Base-by-base conservation (phyloP, 2,888 invertebrate species). In the Drosophila hamatofila region DNA sequence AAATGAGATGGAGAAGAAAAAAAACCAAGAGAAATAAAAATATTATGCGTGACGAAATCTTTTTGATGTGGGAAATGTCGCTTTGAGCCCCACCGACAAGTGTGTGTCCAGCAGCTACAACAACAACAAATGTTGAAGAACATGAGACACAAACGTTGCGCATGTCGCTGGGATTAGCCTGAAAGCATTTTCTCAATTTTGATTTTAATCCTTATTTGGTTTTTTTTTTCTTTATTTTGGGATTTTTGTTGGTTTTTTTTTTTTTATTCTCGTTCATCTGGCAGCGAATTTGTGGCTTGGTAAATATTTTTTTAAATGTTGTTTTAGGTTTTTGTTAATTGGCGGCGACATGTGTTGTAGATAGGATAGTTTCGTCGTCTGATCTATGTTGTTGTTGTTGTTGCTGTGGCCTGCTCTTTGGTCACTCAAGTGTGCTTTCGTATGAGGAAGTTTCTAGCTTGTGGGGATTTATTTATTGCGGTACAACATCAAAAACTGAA, bases 21-120 rank as follows among this genome's bases (percentile, higher is more conserved):
- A 42, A 21, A 42, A 46, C n/a, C n/a, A 46, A 12, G 12, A 72
- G 55, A 42, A 59, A 60, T 42, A 63, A 76, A 85, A 77, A 78
- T 69, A 84, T 80, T 79, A 78, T 79, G 84, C 88, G 89, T 90
- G 89, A 88, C 90, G 90, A 88, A 90, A 90, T 88, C 88, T 81
- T 89, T 85, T 87, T 89, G 88, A 89, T 89, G 87, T 90, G 90
- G 90, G 90, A 90, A 90, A 89, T 81, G 89, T 89, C 90, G 84
- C 86, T 88, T 87, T 86, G 83, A 88, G 87, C 69, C 75, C 81
- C 67, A 74, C 80, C 89, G 87, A 88, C 90, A 90, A 90, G 89
- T 90, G 89, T 81, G 68, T 88, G 87, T 86, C 88, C 86, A 85
- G 80, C 78, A 75, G 69, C 74, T 41, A 27, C 72, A 64, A 52